Percentiles rank a stretch among this genome's conserved stretches.
These are phyloP conservation scores for Drosophila equinoxialis DNA, from an alignment of 1,140 invertebrate genomes.

Conservation along the genomic window DNA sequence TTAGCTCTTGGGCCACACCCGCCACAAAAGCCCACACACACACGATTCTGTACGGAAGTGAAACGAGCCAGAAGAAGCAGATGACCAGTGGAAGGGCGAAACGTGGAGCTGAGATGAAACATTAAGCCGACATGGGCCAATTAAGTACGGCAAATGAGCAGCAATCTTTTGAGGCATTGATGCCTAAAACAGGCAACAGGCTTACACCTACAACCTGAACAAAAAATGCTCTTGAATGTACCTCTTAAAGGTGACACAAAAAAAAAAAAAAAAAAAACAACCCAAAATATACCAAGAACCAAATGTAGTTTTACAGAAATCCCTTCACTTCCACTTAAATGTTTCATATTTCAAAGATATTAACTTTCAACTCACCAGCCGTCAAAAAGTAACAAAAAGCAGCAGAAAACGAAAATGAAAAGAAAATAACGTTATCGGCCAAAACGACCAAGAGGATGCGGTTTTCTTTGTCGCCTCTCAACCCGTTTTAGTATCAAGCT, in stretches of 20 bases:
- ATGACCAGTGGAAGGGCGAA: constrained; percentile 2
- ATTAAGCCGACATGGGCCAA: constrained; percentile 80
- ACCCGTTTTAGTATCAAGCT: constrained; percentile 51
- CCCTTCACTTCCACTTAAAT: constrained; percentile 65
- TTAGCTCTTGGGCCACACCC: constrained; percentile 61
- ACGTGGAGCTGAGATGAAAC: constrained; percentile 45
- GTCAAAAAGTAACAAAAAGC: constrained; percentile 17
- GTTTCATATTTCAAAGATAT: constrained; percentile 69
- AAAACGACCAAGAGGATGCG: constrained; percentile 24
- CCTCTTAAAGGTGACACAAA: neutral
- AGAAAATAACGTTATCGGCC: neutral
- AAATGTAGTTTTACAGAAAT: constrained; percentile 17
- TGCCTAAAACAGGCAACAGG: constrained; percentile 57
- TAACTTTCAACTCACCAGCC: constrained; percentile 55
- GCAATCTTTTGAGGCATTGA: constrained; percentile 79
- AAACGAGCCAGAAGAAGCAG: constrained; percentile 19
- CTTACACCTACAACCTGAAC: constrained; percentile 41
- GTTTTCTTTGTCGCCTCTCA: constrained; percentile 47
- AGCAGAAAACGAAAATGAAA: neutral
- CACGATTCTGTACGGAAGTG: constrained; percentile 45
- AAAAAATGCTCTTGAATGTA: neutral
- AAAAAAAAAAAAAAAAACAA: neutral
- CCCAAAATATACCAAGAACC: neutral
- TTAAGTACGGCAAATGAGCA: constrained; percentile 76
- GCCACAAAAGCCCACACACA: constrained; percentile 33